These are phyloP conservation scores for Trogon melanurus DNA, from an alignment of 2,113 vertebrate genomes.

Conservation along the genomic window DNA sequence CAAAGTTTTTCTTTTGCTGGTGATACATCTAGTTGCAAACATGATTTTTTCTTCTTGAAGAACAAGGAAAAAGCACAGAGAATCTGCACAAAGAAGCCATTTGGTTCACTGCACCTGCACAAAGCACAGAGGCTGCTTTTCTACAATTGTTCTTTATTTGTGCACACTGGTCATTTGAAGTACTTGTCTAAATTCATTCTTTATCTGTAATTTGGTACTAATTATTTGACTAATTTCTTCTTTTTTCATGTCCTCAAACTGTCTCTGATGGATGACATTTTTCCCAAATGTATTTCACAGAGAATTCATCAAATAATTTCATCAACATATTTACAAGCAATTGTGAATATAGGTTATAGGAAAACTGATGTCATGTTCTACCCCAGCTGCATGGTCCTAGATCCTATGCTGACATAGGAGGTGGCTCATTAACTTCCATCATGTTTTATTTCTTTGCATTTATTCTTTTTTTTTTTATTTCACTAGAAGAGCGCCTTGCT, in stretches of 20 bases:
- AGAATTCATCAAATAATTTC: background rate
- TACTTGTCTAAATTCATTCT: background rate
- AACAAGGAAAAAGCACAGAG: background rate
- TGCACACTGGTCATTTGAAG: background rate
- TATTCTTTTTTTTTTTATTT: background rate
- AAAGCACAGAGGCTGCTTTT: background rate
- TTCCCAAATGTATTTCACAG: background rate
- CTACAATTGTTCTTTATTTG: background rate
- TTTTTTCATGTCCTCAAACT: background rate
- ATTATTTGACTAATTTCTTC: background rate
- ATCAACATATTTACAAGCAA: background rate
- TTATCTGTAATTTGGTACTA: background rate
- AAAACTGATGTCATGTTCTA: background rate
- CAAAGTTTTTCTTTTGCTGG: background rate
- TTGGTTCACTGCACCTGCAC: background rate
- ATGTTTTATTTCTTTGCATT: background rate
- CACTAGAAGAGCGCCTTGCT: background rate
- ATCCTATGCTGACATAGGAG: background rate
- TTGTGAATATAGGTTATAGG: background rate
- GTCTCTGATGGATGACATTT: background rate
- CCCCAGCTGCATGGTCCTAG: background rate
- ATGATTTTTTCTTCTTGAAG: background rate
- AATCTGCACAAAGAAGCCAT: background rate
- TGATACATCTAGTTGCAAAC: background rate
- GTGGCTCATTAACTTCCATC: background rate